Conservation (phyloP, 2,888 invertebrate genomes). For the Diplazon laetatorius region DNA sequence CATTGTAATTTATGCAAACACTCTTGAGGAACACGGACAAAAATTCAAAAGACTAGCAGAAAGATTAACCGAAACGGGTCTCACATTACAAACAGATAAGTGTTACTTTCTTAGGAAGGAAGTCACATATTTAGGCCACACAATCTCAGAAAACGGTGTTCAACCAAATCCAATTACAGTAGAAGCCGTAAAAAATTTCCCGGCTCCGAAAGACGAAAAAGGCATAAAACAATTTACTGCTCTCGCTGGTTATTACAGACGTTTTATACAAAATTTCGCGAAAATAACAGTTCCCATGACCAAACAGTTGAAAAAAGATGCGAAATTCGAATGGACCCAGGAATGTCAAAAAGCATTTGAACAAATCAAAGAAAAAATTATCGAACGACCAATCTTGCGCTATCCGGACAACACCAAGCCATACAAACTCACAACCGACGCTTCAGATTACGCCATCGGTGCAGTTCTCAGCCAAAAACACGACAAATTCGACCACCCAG, state of each 20-base stretch:
- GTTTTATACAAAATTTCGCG: conserved; percentile 47
- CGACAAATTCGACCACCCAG: conserved; percentile 69
- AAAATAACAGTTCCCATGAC: conserved; percentile 46
- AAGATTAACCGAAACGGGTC: conserved; percentile 25
- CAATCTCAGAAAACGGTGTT: conserved; percentile 53
- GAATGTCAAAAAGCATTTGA: too few relatives aligned
- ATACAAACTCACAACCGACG: conserved; percentile 58
- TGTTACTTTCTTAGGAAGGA: conserved; percentile 46
- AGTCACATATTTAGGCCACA: conserved; percentile 57
- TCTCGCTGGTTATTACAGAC: too few relatives aligned
- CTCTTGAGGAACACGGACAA: conserved; percentile 36
- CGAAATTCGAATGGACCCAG: conserved; percentile 44
- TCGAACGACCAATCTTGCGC: conserved; percentile 36
- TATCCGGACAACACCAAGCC: conserved; percentile 39
- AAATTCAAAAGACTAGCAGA: conserved; percentile 56
- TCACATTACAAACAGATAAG: conserved; percentile 45
- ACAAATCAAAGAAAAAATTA: too few relatives aligned
- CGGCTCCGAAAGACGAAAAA: too few relatives aligned
- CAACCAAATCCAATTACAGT: conserved; percentile 55
- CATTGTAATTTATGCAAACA: conserved; percentile 39
- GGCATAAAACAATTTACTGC: too few relatives aligned
- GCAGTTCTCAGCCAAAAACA: conserved; percentile 72
- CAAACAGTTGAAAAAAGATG: conserved; percentile 29
- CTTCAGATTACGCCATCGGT: conserved; percentile 59
- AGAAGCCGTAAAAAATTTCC: too few relatives aligned